Evolutionary conservation across 2,888 invertebrate species (phyloP), one percentile per base, ranked within the genome.

Genomic region (Cephus pulcher): DNA sequence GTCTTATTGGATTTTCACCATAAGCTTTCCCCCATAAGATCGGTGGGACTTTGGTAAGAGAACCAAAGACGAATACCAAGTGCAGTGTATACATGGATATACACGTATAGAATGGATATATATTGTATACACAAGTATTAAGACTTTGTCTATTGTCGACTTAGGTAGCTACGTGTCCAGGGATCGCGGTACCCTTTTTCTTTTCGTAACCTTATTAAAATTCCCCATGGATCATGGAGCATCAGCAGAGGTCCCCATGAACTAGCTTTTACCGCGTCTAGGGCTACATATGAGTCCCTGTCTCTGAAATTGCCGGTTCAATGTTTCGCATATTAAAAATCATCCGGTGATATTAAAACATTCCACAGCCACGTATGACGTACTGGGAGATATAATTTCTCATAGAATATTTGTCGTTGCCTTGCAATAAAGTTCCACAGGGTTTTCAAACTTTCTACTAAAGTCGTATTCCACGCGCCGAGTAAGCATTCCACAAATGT

Each of bases 1-100:
- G 85, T 84, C 87, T 89, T 89, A 88, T 90, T 89, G 87, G 88
- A 87, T 86, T 82, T 70, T 73, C 30, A 75, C 68, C 71, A 71
- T 71, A 71, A 71, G 71, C 71, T 71, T 71, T 34, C 33, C 34
- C 33, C 34, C 32, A 9, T 56, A 56, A 56, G 56, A 56, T 56
- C 23, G 23, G 56, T 23, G 56, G 56, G 56, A 56, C 23, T 56
- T 56, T 56, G 23, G 56, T 56, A 56, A 56, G 56, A 56, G 56
- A 9, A 56, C 56, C 56, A 23, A 56, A 56, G 56, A 9, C 23
- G 56, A 56, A 56, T 56, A 56, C 56, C 23, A 56, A 56, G 56
- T 56, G 23, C 23, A 23, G 56, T 56, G 23, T 56, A 23, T 56
- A 56, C 56, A 56, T 6, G 56, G 56, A 56, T 40, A 40, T 15